Conservation (phyloP, 2,113 vertebrate species). For the Ictalurus punctatus region DNA sequence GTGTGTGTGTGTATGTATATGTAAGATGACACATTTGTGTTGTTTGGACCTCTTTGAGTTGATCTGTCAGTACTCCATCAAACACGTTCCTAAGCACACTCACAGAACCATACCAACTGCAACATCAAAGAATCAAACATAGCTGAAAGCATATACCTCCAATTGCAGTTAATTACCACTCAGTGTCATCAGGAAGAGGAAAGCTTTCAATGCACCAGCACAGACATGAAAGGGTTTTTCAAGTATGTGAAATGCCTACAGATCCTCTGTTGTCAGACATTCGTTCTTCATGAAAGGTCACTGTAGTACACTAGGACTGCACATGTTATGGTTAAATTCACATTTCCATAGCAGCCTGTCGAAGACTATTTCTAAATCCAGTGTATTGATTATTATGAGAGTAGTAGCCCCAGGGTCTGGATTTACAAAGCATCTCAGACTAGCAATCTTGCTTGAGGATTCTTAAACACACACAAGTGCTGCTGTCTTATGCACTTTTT, state of each 20-base stretch:
- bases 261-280: neutral
- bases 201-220: slow-evolving; percentile 9
- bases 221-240: neutral
- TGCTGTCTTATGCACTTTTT: neutral
- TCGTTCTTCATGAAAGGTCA: neutral
- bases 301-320: neutral
- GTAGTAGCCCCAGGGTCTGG: neutral
- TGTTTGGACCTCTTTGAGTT: slow-evolving; percentile 25
- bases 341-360: neutral
- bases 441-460: slow-evolving; percentile 8
- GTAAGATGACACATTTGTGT: neutral
- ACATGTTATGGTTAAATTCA: neutral
- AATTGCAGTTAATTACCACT: slow-evolving; percentile 2
- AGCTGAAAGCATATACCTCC: neutral
- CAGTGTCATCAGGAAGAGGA: slow-evolving; percentile 12
- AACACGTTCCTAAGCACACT: neutral
- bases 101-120: neutral
- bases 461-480: neutral
- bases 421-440: slow-evolving; percentile 13
- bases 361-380: neutral
- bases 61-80: slow-evolving; percentile 3
- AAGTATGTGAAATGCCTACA: neutral
- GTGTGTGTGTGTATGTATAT: slow-evolving; percentile 66
- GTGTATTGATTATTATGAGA: slow-evolving; percentile 4
- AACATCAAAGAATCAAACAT: neutral